Conservation (phyloP, 2,797 vertebrate species). For the Tinamus major region DNA sequence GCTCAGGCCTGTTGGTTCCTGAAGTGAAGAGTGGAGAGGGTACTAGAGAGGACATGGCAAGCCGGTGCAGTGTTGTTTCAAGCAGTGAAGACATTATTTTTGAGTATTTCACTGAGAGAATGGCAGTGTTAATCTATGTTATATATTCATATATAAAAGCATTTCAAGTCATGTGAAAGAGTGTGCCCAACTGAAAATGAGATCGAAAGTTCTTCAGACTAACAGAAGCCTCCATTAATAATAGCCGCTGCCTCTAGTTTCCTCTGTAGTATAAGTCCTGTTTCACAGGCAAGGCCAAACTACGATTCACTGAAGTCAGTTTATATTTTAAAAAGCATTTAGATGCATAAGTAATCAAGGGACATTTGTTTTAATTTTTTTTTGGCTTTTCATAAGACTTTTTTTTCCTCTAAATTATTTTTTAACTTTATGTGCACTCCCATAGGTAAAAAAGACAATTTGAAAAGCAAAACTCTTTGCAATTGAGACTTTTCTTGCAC, state of each 20-base stretch:
- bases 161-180: not conserved
- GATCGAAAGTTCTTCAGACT: not conserved
- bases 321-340: not conserved
- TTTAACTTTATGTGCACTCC: not conserved
- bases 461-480: not conserved
- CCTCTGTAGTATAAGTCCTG: not conserved
- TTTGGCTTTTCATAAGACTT: not conserved
- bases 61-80: not conserved
- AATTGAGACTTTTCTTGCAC: not conserved
- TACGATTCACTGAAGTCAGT: not conserved
- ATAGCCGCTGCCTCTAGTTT: not conserved
- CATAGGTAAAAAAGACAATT: not conserved
- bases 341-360: not conserved
- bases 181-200: not conserved
- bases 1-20: not conserved
- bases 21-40: not conserved
- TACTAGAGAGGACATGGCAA: not conserved
- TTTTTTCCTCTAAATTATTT: not conserved
- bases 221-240: not conserved
- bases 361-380: not conserved
- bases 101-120: not conserved
- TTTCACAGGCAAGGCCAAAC: not conserved
- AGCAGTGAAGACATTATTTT: conserved; percentile 43
- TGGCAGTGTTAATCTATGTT: not conserved
- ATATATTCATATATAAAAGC: not conserved